Evolutionary conservation across 2,797 vertebrate genomes (phyloP), one percentile per base, ranked within the genome.

Genomic region (Microctenopoma lineatum): DNA sequence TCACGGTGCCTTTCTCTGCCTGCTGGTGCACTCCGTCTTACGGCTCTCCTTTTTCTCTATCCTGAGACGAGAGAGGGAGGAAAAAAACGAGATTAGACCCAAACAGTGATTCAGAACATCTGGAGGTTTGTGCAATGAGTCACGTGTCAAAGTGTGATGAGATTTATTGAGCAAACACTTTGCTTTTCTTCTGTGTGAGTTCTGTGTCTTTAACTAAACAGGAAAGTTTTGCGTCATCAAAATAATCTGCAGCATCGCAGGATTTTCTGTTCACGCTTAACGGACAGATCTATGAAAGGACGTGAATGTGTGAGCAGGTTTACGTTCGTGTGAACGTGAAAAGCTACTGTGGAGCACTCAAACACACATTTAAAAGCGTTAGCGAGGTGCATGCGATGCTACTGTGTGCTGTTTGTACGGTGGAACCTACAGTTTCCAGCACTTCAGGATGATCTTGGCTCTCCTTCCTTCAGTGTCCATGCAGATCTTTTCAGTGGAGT

Each of bases 341-440:
- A 5, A 53, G 25, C 13, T 32, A 16, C 44, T 29, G 11, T 18
- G 15, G 0, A 32, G 25, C 48, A 27, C 45, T 48, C 4, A 29
- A 56, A 66, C 16, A 16, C n/a, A 47, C 36, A 41, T 9, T 46
- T 45, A 7, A 21, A 21, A 21, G n/a, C 46, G 11, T 18, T 18
- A 8, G 3, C 32, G 1, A 54, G 25, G 26, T 50, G 3, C 51
- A 34, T n/a, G 21, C 42, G 48, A 18, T 16, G 16, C 29, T 51
- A 13, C 2, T 45, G 48, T 26, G 5, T 26, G 32, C 11, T 32
- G 25, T 21, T 18, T 34, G 51, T 16, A 25, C 45, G 9, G 1
- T 45, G n/a, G n/a, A 13, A 13, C 54, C 75, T 80, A 94, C 94
- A 59, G 91, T 25, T 86, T 73, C 94, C 94, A 95, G 82, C 94